Conservation (phyloP, 1,140 invertebrate species). For the Nephila pilipes region DNA sequence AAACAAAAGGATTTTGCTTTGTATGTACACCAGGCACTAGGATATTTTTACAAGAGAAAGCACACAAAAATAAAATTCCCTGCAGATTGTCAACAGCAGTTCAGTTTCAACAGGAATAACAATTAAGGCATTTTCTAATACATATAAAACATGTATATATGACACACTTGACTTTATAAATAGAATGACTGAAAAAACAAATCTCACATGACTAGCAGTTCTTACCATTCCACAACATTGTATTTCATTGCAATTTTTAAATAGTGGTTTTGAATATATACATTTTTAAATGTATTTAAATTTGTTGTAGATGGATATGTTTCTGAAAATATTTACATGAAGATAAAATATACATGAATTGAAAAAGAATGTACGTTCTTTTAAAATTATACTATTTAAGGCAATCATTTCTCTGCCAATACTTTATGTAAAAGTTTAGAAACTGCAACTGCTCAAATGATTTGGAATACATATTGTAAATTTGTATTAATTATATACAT, state of each 20-base stretch:
- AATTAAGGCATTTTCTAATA: conserved; percentile 19
- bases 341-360: no score
- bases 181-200: conserved; percentile 23
- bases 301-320: no score
- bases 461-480: no score
- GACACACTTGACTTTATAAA: conserved; percentile 27
- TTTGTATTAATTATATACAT: no score
- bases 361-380: no score
- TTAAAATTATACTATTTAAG: no score
- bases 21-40: conserved; percentile 16
- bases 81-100: conserved; percentile 37
- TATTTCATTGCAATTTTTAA: not conserved
- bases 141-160: not conserved
- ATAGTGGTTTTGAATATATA: not conserved
- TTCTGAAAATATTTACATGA: no score
- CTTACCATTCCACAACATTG: not conserved
- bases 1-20: not conserved
- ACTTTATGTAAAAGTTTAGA: no score
- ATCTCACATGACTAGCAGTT: conserved; percentile 18
- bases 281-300: no score
- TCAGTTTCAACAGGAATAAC: conserved; percentile 27
- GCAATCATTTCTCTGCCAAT: no score
- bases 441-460: no score
- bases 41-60: not conserved
- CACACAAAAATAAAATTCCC: conserved; percentile 27